These are phyloP conservation scores for Crotalus helleri DNA, from an alignment of 2,113 vertebrate species.

Conservation along the genomic window DNA sequence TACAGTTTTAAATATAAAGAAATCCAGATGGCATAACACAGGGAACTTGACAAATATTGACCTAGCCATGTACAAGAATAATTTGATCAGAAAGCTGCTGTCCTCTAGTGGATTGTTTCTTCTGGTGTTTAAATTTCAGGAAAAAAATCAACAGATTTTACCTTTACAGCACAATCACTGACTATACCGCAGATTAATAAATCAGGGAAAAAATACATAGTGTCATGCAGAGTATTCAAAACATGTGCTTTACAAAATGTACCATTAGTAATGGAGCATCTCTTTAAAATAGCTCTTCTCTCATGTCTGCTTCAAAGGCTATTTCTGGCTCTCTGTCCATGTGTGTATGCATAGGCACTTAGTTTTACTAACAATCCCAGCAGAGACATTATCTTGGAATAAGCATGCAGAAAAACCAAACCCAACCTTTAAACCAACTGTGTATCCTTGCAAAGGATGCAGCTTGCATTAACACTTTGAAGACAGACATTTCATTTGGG, in stretches of 20 bases:
- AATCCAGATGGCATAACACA: not conserved
- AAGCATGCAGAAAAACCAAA: not conserved
- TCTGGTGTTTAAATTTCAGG: not conserved
- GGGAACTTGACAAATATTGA: not conserved
- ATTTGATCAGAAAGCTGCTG: not conserved
- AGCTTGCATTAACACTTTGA: not conserved
- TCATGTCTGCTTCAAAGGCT: not conserved
- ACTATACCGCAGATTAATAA: not conserved
- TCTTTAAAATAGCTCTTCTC: not conserved
- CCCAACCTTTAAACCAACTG: not conserved
- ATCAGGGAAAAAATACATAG: not conserved
- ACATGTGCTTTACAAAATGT: not conserved
- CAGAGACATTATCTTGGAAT: not conserved
- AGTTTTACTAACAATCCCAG: not conserved
- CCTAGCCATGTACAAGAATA: not conserved
- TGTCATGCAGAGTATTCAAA: not conserved
- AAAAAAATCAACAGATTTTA: not conserved
- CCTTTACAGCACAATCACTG: not conserved
- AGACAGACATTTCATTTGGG: not conserved
- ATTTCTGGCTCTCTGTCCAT: not conserved
- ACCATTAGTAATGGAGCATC: not conserved
- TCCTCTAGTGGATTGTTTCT: not conserved
- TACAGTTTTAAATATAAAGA: not conserved
- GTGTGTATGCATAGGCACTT: not conserved
- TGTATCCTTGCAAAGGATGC: not conserved